Evolutionary conservation across 2,797 vertebrate genomes (phyloP).

Genomic region (Bovichtus diacanthus): DNA sequence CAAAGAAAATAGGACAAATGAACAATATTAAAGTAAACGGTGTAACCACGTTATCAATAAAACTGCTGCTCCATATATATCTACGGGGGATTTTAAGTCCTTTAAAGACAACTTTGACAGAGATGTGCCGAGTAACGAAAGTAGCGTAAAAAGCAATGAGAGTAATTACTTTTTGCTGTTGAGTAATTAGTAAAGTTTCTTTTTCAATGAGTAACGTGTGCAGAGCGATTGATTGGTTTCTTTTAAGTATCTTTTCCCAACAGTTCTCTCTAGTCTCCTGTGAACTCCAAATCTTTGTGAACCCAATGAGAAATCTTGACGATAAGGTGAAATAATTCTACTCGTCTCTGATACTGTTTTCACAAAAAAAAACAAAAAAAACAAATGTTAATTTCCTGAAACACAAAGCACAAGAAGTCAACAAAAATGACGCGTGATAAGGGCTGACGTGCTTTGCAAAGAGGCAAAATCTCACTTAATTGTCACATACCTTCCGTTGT

Average conservation of each 20-base stretch:
- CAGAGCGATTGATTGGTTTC: too few species aligned
- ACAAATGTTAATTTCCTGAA: constrained; percentile 22
- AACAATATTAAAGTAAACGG: background rate
- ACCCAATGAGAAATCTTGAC: background rate
- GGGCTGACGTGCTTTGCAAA: constrained; percentile 4
- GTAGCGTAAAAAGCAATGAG: background rate
- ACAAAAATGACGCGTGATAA: background rate
- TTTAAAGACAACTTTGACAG: too few species aligned
- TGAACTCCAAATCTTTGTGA: background rate
- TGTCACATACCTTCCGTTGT: constrained; percentile 6
- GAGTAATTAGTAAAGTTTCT: background rate
- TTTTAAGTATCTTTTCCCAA: too few species aligned
- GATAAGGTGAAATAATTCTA: background rate
- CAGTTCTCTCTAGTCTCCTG: background rate
- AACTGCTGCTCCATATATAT: background rate
- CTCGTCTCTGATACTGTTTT: background rate
- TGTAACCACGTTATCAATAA: background rate
- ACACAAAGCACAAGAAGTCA: background rate
- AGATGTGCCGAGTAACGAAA: background rate
- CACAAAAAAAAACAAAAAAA: too few species aligned
- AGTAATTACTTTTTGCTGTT: background rate
- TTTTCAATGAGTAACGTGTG: background rate
- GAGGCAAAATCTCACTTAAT: background rate
- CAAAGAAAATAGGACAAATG: background rate
- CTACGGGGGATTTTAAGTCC: too few species aligned